Percentiles rank a stretch among this genome's conserved stretches.
These are phyloP conservation scores for Antennarius striatus DNA, from an alignment of 2,113 vertebrate genomes.

Conservation along the genomic window DNA sequence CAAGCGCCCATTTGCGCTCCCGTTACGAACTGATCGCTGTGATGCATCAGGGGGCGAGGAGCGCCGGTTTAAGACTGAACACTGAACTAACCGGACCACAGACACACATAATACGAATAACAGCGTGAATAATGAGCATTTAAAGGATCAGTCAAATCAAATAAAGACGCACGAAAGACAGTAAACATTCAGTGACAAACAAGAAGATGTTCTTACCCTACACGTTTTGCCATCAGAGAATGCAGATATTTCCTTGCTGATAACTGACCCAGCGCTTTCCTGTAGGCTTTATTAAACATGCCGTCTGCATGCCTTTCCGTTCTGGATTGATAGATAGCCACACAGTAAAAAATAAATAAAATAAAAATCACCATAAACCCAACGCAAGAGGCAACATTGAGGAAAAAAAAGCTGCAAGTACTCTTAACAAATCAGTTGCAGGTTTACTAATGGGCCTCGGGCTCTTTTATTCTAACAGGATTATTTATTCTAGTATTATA, in stretches of 20 bases:
- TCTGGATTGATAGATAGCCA: conserved; percentile 80
- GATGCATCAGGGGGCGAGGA: conserved; percentile 23
- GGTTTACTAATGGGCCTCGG: background rate
- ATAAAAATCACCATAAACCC: conserved; percentile 67
- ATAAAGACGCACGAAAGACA: conserved; percentile 45
- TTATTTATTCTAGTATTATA: too few species aligned
- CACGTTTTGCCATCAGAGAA: conserved; percentile 89
- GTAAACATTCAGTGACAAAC: conserved; percentile 36
- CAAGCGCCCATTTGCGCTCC: conserved; percentile 26
- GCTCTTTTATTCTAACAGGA: too few species aligned
- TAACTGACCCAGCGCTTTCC: conserved; percentile 90
- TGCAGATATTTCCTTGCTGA: conserved; percentile 93
- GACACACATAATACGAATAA: conserved; percentile 36
- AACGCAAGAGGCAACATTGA: conserved; percentile 53
- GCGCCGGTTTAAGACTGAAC: conserved; percentile 19
- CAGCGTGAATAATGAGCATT: conserved; percentile 51
- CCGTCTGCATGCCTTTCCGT: conserved; percentile 88
- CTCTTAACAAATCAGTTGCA: background rate
- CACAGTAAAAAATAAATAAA: conserved; percentile 44
- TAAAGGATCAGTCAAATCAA: conserved; percentile 33
- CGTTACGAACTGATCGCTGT: conserved; percentile 4
- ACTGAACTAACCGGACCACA: conserved; percentile 45
- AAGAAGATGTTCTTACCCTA: conserved; percentile 87
- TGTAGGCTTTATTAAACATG: conserved; percentile 95
- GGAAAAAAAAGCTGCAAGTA: conserved; percentile 32